Conservation (phyloP, 2,113 vertebrate species). For the Apodemus sylvaticus region DNA sequence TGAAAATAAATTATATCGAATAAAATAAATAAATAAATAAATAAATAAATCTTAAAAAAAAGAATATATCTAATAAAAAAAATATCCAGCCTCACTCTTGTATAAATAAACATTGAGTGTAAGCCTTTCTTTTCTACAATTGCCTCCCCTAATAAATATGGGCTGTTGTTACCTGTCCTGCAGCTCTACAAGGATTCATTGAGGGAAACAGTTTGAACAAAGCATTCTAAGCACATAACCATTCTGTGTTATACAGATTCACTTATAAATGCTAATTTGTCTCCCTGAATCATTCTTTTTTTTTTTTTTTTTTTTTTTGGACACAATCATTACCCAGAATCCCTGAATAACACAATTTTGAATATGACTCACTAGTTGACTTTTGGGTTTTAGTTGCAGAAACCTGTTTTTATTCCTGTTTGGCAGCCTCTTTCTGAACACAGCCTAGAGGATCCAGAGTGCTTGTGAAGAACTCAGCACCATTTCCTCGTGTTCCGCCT, state of each 20-base stretch:
- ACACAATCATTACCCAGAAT: background rate
- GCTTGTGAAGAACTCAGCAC: background rate
- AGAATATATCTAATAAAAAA: too few relatives aligned
- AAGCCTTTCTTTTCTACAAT: background rate
- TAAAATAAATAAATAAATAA: too few relatives aligned
- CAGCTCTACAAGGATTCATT: background rate
- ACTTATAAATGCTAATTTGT: background rate
- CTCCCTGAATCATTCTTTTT: background rate
- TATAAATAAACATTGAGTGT: background rate
- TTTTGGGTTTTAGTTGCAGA: conserved; percentile 1
- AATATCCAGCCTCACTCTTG: background rate
- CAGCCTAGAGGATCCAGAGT: background rate
- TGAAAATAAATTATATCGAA: too few relatives aligned
- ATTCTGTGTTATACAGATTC: background rate
- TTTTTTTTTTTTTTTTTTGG: conserved; percentile 24
- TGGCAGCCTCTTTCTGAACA: background rate
- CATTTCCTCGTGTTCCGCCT: background rate
- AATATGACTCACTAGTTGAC: background rate
- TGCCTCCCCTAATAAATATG: background rate
- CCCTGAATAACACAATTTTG: conserved; percentile 12
- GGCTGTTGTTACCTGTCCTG: background rate
- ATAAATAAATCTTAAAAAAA: too few relatives aligned
- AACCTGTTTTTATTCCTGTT: background rate
- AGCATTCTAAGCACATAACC: background rate
- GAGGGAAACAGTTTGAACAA: background rate